These are phyloP conservation scores for Trichoplusia ni DNA, from an alignment of 1,140 invertebrate genomes.

Conservation along the genomic window DNA sequence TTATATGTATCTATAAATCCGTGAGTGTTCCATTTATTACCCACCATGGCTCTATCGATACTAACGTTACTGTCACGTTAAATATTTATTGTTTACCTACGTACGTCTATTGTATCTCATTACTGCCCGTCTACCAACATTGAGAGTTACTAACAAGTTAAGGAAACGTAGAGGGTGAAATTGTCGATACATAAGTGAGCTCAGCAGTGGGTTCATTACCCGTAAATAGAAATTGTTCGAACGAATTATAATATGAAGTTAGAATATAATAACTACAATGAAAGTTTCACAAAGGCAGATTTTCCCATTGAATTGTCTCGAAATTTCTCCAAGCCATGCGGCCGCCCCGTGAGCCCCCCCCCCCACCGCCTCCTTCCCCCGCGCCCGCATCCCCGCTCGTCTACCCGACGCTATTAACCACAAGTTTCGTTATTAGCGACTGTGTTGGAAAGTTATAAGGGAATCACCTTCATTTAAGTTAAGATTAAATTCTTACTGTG, in stretches of 20 bases:
- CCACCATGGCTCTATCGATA: conserved; percentile 53
- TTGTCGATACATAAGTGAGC: background rate
- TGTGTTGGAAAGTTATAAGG: conserved; percentile 69
- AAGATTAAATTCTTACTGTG: conserved; percentile 68
- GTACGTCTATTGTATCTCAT: conserved; percentile 19
- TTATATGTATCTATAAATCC: conserved; percentile 72
- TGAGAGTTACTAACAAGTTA: background rate
- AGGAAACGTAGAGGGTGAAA: background rate
- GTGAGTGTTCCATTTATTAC: conserved; percentile 68
- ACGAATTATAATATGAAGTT: conserved; percentile 38
- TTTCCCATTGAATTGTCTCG: conserved; percentile 75
- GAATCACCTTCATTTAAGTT: conserved; percentile 76
- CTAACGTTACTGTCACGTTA: conserved; percentile 53
- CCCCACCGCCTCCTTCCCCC: conserved; percentile 6
- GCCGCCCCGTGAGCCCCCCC: conserved; percentile 36
- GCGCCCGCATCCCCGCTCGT: conserved; percentile 33
- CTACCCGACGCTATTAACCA: conserved; percentile 60
- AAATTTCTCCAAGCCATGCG: conserved; percentile 51
- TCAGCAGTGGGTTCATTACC: conserved; percentile 13
- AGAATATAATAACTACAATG: conserved; percentile 49
- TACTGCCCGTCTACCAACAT: background rate
- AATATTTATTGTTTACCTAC: conserved; percentile 45
- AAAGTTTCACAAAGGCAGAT: conserved; percentile 75
- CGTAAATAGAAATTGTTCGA: conserved; percentile 34
- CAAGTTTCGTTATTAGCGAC: conserved; percentile 76